Base-by-base conservation (phyloP, 2,113 vertebrate species). In the Osmerus mordax region DNA sequence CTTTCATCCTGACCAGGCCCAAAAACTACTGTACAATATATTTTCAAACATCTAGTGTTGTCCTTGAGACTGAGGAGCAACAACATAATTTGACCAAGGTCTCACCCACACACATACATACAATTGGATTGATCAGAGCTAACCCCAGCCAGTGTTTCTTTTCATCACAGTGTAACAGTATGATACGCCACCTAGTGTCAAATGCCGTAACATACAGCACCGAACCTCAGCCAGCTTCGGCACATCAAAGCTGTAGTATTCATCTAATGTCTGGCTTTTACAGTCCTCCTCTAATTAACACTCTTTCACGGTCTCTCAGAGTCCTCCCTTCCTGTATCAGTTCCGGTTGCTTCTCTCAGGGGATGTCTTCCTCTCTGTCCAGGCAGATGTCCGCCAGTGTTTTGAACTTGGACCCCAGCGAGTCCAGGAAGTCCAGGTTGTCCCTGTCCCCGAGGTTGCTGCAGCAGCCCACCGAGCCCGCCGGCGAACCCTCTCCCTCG, bases 341-440 rank as follows among this genome's bases (percentile, higher is more conserved):
- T 63, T 29, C 28, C 28, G 21, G 25, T 25, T 21, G 5, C 19
- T 16, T 47, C 14, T 6, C 14, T 67, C 56, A 47, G 9, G 9
- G 9, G 28, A 9, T 62, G 56, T 9, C 52, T 23, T 67, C 14
- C 9, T 62, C 64, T 28, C 64, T 80, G 28, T 52, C 75, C 72
- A 87, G 54, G 65, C 93, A 94, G 9, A 94, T 87, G 78, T 92
- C 92, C 80, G 93, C 93, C 86, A 96, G 89, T 21, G 93, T 93
- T 86, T 91, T 93, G 88, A 95, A 96, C 87, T 95, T 96, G 55
- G 95, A 92, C 74, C 94, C 94, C 81, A 95, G 90, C 6, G 94
- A 87, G 87, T 95, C 92, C 83, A 96, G 88, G 91, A 96, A 95
- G 76, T 94, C 94, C 82, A 95, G 80, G 56, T 70, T 41, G 3